Conservation (phyloP, 2,113 vertebrate species). For the Sceloporus tristichus region DNA sequence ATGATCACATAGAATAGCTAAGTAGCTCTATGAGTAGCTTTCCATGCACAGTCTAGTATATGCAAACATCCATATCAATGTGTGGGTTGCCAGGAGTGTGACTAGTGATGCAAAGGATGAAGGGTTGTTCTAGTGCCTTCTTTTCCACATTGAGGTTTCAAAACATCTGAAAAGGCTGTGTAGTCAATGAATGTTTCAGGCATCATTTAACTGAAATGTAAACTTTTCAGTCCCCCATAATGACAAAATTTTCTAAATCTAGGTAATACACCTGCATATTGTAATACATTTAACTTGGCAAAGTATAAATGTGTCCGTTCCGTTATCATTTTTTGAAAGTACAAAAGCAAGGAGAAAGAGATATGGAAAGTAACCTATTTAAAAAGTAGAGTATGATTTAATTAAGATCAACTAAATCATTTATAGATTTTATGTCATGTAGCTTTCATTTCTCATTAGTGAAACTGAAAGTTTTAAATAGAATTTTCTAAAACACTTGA, state of each 20-base stretch:
- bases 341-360: neutral
- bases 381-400: constrained; percentile 15
- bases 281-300: constrained; percentile 19
- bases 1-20: no score
- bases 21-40: no score
- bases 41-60: no score
- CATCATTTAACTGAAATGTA: neutral
- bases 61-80: no score
- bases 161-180: no score
- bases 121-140: no score
- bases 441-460: constrained; percentile 34
- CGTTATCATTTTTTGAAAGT: constrained; percentile 23
- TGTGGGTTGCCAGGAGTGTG: no score
- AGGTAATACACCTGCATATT: neutral
- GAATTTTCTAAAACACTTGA: constrained; percentile 34
- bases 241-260: neutral
- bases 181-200: neutral
- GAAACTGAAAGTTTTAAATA: constrained; percentile 23
- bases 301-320: neutral
- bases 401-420: constrained; percentile 24
- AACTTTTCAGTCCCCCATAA: neutral
- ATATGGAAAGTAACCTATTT: constrained; percentile 3
- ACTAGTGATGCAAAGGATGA: no score
- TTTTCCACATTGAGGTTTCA: neutral
- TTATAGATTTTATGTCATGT: constrained; percentile 36